Conservation (phyloP, 2,888 invertebrate genomes). For the Cantharis rufa region DNA sequence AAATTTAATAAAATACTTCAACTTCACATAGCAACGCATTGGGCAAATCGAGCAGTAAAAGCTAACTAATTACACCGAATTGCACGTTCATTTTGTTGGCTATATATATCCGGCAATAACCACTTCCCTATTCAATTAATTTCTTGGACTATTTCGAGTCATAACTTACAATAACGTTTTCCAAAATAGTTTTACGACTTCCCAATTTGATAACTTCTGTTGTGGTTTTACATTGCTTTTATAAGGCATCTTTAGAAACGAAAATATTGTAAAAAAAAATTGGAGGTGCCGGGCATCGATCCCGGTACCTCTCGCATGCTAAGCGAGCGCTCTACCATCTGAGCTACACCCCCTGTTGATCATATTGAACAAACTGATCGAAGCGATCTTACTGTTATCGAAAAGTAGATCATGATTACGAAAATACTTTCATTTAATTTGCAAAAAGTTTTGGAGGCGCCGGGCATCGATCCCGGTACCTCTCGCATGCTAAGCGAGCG, state of each 20-base stretch:
- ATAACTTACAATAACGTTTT: background rate
- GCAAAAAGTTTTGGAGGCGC: constrained; percentile 46
- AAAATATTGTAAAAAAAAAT: background rate
- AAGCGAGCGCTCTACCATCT: constrained; percentile 63
- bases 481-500: constrained; percentile 64
- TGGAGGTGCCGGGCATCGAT: constrained; percentile 59
- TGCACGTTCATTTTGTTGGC: background rate
- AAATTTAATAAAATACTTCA: background rate
- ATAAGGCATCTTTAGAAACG: too few relatives aligned
- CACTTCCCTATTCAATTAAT: background rate
- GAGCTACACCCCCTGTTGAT: constrained; percentile 52
- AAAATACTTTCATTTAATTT: background rate
- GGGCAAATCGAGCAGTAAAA: background rate
- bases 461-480: constrained; percentile 62
- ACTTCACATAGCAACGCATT: background rate
- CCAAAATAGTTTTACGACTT: background rate
- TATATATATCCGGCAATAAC: background rate
- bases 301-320: constrained; percentile 64
- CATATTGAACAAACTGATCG: background rate
- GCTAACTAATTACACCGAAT: background rate
- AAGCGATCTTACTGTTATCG: background rate
- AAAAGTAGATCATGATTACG: background rate
- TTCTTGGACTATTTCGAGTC: background rate
- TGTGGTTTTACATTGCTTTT: background rate
- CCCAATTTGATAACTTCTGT: background rate